phyloP scores from a whole-genome alignment of 2,888 invertebrate species.

The Apotomis capreana region DNA sequence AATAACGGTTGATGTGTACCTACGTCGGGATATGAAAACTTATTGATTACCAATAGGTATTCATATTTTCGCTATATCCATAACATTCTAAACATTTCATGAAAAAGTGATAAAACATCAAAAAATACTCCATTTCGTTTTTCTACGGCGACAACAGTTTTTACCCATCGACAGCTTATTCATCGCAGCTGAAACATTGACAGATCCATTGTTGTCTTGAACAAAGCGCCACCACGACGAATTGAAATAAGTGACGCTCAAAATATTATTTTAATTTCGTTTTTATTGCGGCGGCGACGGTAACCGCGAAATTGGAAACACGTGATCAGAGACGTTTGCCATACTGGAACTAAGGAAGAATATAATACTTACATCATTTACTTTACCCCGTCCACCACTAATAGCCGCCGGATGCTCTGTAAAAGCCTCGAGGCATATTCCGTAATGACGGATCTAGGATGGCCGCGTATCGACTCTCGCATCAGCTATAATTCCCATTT shows the following conservation, averaged over 20 bases:
- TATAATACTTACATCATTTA: slow-evolving; percentile 28
- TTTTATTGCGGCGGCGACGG: slow-evolving; percentile 3
- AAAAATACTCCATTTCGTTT: slow-evolving; percentile 23
- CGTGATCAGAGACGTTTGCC: slow-evolving; percentile 1
- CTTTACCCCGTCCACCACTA: slow-evolving; percentile 3
- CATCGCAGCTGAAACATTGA: slow-evolving; percentile 76
- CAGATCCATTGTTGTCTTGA: slow-evolving; percentile 73
- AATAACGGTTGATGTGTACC: not conserved
- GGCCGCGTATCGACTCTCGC: slow-evolving; percentile 12
- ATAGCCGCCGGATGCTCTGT: slow-evolving; percentile 22
- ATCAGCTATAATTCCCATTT: slow-evolving; percentile 5
- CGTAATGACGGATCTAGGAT: slow-evolving; percentile 29
- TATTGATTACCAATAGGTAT: not conserved
- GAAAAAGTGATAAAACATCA: not conserved
- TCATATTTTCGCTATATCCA: too few species aligned
- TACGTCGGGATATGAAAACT: not conserved
- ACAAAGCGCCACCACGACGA: slow-evolving; percentile 66
- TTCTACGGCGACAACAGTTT: slow-evolving; percentile 36
- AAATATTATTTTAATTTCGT: slow-evolving; percentile 30
- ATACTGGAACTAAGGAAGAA: slow-evolving; percentile 13
- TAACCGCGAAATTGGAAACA: not conserved
- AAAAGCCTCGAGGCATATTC: slow-evolving; percentile 29
- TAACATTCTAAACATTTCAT: not conserved
- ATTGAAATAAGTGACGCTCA: slow-evolving; percentile 51
- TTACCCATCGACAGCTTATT: slow-evolving; percentile 46